phyloP scores from a whole-genome alignment of 2,113 vertebrate species.

The Oenanthe melanoleuca region DNA sequence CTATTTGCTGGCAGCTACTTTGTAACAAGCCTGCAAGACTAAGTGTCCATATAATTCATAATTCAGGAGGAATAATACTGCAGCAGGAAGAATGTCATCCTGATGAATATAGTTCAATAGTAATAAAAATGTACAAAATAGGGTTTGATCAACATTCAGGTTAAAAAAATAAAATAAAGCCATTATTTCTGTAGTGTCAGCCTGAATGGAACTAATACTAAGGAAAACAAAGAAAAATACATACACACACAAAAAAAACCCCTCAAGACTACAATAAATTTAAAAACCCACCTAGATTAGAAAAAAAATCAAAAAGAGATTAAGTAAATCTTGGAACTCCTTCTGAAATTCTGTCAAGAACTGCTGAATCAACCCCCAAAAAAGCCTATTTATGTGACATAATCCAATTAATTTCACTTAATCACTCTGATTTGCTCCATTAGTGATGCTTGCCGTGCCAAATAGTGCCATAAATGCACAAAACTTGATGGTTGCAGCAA shows the following conservation, averaged over 20 bases:
- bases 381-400: neutral
- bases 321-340: neutral
- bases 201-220: neutral
- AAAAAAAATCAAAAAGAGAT: neutral
- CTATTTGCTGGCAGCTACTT: neutral
- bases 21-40: neutral
- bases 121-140: neutral
- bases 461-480: neutral
- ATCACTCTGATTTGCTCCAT: neutral
- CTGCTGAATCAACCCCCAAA: neutral
- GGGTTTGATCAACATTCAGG: neutral
- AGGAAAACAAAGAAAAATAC: neutral
- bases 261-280: neutral
- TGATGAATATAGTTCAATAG: neutral
- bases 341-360: neutral
- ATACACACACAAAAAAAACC: neutral
- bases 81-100: neutral
- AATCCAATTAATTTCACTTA: neutral
- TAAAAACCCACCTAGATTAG: fast-evolving
- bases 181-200: neutral
- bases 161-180: neutral
- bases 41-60: neutral
- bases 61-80: neutral
- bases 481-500: neutral
- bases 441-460: neutral